Evolutionary conservation across 2,797 vertebrate species (phyloP).

Genomic region (Poecilia wingei): DNA sequence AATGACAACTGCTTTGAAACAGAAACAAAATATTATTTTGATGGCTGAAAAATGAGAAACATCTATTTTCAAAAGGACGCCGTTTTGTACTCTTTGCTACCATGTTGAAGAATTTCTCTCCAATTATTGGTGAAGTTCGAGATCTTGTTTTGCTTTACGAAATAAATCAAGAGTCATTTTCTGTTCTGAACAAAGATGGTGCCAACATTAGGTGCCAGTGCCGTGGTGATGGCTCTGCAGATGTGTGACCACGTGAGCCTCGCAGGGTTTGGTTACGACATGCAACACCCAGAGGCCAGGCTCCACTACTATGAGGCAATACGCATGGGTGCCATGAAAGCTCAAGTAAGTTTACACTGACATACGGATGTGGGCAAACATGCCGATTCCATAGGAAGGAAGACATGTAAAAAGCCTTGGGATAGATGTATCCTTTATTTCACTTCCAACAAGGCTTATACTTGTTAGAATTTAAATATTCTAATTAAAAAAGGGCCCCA

Average conservation of each 20-base stretch:
- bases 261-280: slow-evolving; percentile 84
- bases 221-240: slow-evolving; percentile 82
- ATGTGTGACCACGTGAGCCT: slow-evolving; percentile 85
- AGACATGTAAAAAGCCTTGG: not conserved
- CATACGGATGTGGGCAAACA: not conserved
- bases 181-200: slow-evolving; percentile 58
- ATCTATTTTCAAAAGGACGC: not conserved
- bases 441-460: too few species aligned
- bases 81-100: not conserved
- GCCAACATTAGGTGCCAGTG: slow-evolving; percentile 80
- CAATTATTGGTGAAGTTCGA: not conserved
- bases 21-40: not conserved
- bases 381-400: not conserved
- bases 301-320: slow-evolving; percentile 84
- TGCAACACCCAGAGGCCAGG: slow-evolving; percentile 76
- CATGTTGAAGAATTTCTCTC: not conserved
- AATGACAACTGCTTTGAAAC: not conserved
- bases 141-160: not conserved
- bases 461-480: too few species aligned
- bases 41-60: not conserved
- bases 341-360: slow-evolving; percentile 56
- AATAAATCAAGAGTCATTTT: not conserved
- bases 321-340: slow-evolving; percentile 79
- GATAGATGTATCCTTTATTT: not conserved
- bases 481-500: not conserved